Base-by-base conservation (phyloP, 2,888 invertebrate species). In the Caenorhabditis sp. region DNA sequence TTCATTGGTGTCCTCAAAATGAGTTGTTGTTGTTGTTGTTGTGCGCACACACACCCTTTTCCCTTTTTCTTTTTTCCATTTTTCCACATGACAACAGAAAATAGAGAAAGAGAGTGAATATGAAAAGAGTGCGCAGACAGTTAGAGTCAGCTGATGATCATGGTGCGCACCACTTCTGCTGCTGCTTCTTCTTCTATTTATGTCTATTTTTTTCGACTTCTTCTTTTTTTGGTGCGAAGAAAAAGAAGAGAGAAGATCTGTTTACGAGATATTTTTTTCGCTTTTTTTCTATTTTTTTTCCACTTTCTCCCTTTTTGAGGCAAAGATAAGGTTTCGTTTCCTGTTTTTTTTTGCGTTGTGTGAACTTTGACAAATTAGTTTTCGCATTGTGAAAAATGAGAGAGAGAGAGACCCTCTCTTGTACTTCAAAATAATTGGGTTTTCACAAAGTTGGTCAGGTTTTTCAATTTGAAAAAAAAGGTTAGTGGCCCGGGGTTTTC, bases 161-260 rank as follows among this genome's bases (percentile, higher is more conserved):
- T 43, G 12, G 14, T 43, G 43, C 43, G 14, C 43, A 43, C 43
- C 27, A 58, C 62, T 58, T 49, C 53, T 62, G 43, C 49, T 55
- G 49, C 65, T 66, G 53, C 67, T 66, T 62, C 61, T 58, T 50
- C 65, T 62, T 62, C 58, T 65, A 62, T 65, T 65, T 65, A 70
- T 70, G 65, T 70, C 66, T 70, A 65, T 70, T 70, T 70, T 69
- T 65, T 65, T 70, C 62, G 69, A 65, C 69, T 54, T 53, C 58
- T 62, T 62, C 64, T 65, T 69, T 70, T 69, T 66, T 58, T 58
- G 57, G 50, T 60, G 59, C 17, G 12, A 17, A 17, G 12, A 17
- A 17, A 17, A 17, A 17, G 14, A 17, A 17, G 14, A 10, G 14
- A 43, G 43, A 43, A 43, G 43, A 43, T 43, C 43, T 43, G 43